phyloP scores from a whole-genome alignment of 2,888 invertebrate species.

The Apotomis betuletana region DNA sequence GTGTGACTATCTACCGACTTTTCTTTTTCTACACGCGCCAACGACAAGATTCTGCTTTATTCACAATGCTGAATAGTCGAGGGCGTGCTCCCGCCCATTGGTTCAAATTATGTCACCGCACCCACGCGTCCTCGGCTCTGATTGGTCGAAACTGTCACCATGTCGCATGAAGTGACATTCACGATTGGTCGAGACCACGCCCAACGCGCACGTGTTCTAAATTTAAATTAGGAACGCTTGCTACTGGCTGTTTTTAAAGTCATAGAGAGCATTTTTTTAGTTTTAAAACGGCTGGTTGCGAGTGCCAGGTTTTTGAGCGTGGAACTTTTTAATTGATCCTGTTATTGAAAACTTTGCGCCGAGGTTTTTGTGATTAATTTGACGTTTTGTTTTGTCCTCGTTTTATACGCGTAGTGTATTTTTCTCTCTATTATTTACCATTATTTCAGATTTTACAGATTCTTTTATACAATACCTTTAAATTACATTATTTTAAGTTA shows the following conservation, averaged over 20 bases:
- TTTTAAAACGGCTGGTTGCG: constrained; percentile 6
- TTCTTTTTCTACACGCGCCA: not conserved
- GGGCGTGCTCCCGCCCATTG: constrained; percentile 66
- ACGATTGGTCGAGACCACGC: constrained; percentile 72
- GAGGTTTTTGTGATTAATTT: constrained; percentile 4
- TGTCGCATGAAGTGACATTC: constrained; percentile 76
- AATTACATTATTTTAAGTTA: too few relatives aligned
- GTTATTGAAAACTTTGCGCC: constrained; percentile 7
- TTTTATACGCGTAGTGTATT: not conserved
- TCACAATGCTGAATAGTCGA: constrained; percentile 46
- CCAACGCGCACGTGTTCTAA: constrained; percentile 53
- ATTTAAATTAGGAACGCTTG: constrained; percentile 49
- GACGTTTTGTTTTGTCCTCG: not conserved
- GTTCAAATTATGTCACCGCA: constrained; percentile 74
- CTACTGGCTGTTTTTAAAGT: constrained; percentile 37
- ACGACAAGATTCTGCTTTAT: constrained; percentile 32
- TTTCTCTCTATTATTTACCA: too few relatives aligned
- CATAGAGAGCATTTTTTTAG: constrained; percentile 29
- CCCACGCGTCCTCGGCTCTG: constrained; percentile 54
- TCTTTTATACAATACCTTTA: too few relatives aligned
- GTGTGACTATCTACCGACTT: not conserved
- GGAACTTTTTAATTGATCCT: constrained; percentile 21
- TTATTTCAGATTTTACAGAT: too few relatives aligned
- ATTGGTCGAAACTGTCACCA: constrained; percentile 80
- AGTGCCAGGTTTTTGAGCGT: constrained; percentile 8